Base-by-base conservation (phyloP, 2,113 vertebrate species). In the Formicarius rufipectus region DNA sequence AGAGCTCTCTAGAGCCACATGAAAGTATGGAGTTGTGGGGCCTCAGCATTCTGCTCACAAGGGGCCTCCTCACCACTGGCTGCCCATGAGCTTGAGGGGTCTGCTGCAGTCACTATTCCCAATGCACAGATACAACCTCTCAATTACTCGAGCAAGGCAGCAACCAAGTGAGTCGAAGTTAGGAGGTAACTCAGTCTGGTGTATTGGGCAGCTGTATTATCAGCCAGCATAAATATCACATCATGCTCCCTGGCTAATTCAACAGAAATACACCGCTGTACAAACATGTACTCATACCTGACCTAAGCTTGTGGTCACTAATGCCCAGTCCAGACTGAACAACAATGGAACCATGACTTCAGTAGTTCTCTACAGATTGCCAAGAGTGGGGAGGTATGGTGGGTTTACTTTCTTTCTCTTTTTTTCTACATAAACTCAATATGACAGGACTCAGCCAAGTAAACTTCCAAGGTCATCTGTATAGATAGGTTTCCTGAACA, bases 11-110 rank as follows among this genome's bases (percentile, higher is more conserved):
- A 24, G 45, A 81, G 25, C 39, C 35, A 8, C 12, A 15, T 2
- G 2, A 59, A 71, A 39, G 39, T 4, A 5, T 0, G 0, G 16
- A 11, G 30, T 3, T 66, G 3, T 40, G n/a, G 20, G 23, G 4
- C 19, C 35, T 30, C 6, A 4, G 28, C 7, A 31, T 2, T 0
- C 18, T 35, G 31, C 10, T 67, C 40, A 23, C 24, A 63, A 42
- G 23, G 23, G 11, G 2, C 7, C 20, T 47, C 20, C 52, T 81
- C 52, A 75, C 21, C 0, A 0, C 33, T 47, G 35, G 14, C 33
- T 82, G 56, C 44, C 35, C 7, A 0, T 2, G 3, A 64, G 27
- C 35, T 79, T 64, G 44, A 58, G 12, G 42, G 3, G 4, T 14
- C 49, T 76, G 58, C 42, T 45, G 8, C 31, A 13, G 68, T 17